Conservation (phyloP, 2,888 invertebrate genomes). For the Xylocampa areola region DNA sequence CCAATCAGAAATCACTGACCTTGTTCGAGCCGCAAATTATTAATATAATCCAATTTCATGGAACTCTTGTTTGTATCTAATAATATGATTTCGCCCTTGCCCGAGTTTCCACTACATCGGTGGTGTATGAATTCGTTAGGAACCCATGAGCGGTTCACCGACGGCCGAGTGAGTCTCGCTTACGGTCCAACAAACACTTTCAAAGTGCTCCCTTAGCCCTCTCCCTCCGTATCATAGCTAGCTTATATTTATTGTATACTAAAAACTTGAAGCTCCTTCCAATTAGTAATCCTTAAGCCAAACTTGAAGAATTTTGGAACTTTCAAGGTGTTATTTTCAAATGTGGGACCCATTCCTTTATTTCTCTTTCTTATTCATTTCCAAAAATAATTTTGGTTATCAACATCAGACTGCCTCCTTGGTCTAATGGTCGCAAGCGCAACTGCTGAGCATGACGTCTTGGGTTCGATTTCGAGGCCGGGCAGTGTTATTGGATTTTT, state of each 20-base stretch:
- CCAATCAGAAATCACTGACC: conserved; percentile 21
- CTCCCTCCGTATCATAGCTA: conserved; percentile 52
- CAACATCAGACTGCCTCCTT: too few relatives aligned
- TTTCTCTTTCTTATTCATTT: too few relatives aligned
- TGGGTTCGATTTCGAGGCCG: too few relatives aligned
- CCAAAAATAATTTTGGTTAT: too few relatives aligned
- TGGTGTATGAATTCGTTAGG: conserved; percentile 77
- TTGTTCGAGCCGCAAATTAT: conserved; percentile 43
- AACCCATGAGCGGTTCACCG: conserved; percentile 77
- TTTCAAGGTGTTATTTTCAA: too few relatives aligned
- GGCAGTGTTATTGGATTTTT: too few relatives aligned
- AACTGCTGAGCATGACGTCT: too few relatives aligned
- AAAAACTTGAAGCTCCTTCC: conserved; percentile 37
- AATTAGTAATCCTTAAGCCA: conserved; percentile 25
- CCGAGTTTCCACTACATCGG: conserved; percentile 84
- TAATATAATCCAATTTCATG: conserved; percentile 56
- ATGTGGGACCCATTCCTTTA: too few relatives aligned
- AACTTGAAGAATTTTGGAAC: conserved; percentile 18
- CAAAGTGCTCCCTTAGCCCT: conserved; percentile 73
- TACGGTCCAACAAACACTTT: conserved; percentile 82
- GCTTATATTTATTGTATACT: conserved; percentile 50
- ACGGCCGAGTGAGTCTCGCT: conserved; percentile 74
- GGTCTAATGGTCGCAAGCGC: too few relatives aligned
- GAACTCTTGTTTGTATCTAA: conserved; percentile 52
- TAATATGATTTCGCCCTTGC: conserved; percentile 76